These are phyloP conservation scores for Mycetomoellerius zeteki DNA, from an alignment of 1,140 invertebrate genomes.

Conservation along the genomic window DNA sequence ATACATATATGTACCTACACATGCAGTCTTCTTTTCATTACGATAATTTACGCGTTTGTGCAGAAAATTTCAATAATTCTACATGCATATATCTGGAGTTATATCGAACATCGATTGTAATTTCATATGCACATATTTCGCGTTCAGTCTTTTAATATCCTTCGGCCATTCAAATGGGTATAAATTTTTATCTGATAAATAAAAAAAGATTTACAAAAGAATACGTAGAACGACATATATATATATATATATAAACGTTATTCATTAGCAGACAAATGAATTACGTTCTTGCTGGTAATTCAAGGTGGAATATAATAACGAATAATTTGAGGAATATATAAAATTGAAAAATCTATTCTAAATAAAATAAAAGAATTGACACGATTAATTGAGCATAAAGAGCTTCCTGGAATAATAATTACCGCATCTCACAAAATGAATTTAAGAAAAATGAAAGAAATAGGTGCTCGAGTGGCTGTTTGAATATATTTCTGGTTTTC, in stretches of 20 bases:
- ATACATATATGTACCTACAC: not conserved
- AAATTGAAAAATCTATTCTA: no score
- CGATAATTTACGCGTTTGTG: constrained; percentile 54
- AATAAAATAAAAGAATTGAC: constrained; percentile 6
- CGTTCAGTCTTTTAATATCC: constrained; percentile 48
- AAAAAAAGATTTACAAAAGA: constrained; percentile 24
- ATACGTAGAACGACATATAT: not conserved
- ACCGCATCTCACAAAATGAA: not conserved
- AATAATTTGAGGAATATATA: not conserved
- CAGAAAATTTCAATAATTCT: constrained; percentile 53
- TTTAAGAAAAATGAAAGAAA: constrained; percentile 33
- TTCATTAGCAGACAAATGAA: constrained; percentile 12
- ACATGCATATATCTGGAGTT: constrained; percentile 30
- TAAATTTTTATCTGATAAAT: constrained; percentile 59
- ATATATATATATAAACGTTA: not conserved
- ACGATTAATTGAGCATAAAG: constrained; percentile 21
- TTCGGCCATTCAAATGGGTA: constrained; percentile 42
- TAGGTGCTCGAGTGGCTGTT: not conserved
- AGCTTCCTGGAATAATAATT: constrained; percentile 68
- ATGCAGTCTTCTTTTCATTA: constrained; percentile 60
- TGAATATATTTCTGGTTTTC: not conserved
- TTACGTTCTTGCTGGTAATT: not conserved
- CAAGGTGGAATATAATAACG: not conserved
- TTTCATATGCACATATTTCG: constrained; percentile 58
- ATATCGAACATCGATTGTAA: constrained; percentile 60